These are phyloP conservation scores for Pammene aurita DNA, from an alignment of 2,888 invertebrate genomes.

Conservation along the genomic window DNA sequence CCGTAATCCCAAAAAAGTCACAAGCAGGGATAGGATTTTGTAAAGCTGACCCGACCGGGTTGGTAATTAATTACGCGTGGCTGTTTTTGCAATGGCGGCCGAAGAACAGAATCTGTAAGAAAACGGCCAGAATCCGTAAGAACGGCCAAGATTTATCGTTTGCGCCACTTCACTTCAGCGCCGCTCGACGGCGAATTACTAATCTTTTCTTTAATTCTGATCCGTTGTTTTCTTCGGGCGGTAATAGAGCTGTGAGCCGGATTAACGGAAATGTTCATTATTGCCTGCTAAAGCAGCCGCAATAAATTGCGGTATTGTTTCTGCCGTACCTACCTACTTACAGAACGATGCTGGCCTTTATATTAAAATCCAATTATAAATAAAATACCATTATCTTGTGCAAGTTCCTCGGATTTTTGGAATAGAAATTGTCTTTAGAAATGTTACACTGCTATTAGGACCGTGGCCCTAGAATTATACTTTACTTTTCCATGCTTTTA, in stretches of 20 bases:
- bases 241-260: slow-evolving; percentile 70
- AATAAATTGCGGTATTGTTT: slow-evolving; percentile 58
- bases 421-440: not conserved
- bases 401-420: not conserved
- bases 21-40: slow-evolving; percentile 73
- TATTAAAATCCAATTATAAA: not conserved
- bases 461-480: too few species aligned
- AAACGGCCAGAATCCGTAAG: slow-evolving; percentile 66
- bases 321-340: slow-evolving; percentile 14
- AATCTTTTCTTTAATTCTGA: slow-evolving; percentile 78
- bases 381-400: not conserved
- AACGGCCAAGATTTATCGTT: slow-evolving; percentile 76
- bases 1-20: slow-evolving; percentile 70
- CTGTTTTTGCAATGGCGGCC: slow-evolving; percentile 70
- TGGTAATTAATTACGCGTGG: slow-evolving; percentile 76
- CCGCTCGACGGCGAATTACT: slow-evolving; percentile 67
- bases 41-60: slow-evolving; percentile 67
- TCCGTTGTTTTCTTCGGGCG: slow-evolving; percentile 70
- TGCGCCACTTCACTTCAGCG: slow-evolving; percentile 64
- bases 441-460: too few species aligned
- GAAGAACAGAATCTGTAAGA: slow-evolving; percentile 54
- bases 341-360: not conserved
- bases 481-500: too few species aligned
- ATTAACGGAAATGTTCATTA: slow-evolving; percentile 68
- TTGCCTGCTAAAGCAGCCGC: slow-evolving; percentile 53